Evolutionary conservation across 1,140 invertebrate species (phyloP).

Genomic region (Ceratina japonica): DNA sequence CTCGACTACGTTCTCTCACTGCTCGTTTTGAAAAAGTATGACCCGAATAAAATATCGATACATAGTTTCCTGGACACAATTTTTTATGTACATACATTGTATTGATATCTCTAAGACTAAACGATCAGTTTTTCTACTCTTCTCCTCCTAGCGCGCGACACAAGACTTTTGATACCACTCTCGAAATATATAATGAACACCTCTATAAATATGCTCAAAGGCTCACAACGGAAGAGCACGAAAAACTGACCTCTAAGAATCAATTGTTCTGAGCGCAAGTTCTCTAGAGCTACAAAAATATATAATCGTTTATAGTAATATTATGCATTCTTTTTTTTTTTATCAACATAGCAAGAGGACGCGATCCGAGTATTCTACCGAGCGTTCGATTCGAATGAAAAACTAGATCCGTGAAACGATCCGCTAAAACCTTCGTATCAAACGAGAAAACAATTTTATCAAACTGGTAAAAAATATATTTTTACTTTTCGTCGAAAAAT

Average conservation of each 20-base stretch:
- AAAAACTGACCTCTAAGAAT: conserved; percentile 55
- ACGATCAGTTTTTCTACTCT: conserved; percentile 63
- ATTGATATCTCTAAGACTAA: conserved; percentile 65
- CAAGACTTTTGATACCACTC: conserved; percentile 30
- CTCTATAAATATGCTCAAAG: conserved; percentile 42
- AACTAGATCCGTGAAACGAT: conserved; percentile 46
- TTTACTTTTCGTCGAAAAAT: conserved; percentile 3
- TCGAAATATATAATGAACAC: conserved; percentile 41
- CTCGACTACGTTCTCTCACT: conserved; percentile 50
- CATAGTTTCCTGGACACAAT: conserved; percentile 61
- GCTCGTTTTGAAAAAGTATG: conserved; percentile 56
- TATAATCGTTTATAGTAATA: conserved; percentile 69
- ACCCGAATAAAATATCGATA: conserved; percentile 64
- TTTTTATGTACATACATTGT: conserved; percentile 65
- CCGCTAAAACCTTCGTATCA: neutral
- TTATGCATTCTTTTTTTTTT: conserved; percentile 66
- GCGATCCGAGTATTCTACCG: conserved; percentile 62
- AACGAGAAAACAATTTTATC: conserved; percentile 36
- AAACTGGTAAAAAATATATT: conserved; percentile 37
- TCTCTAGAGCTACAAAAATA: conserved; percentile 75
- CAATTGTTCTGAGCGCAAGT: conserved; percentile 70
- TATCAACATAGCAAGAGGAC: conserved; percentile 69
- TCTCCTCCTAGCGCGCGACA: conserved; percentile 47
- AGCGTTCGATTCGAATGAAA: conserved; percentile 47
- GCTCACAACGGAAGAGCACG: conserved; percentile 52